A percentile compares a stretch with the other conserved stretches of the same genome.
phyloP scores from a whole-genome alignment of 2,113 vertebrate genomes.

The Lophochroa leadbeateri region DNA sequence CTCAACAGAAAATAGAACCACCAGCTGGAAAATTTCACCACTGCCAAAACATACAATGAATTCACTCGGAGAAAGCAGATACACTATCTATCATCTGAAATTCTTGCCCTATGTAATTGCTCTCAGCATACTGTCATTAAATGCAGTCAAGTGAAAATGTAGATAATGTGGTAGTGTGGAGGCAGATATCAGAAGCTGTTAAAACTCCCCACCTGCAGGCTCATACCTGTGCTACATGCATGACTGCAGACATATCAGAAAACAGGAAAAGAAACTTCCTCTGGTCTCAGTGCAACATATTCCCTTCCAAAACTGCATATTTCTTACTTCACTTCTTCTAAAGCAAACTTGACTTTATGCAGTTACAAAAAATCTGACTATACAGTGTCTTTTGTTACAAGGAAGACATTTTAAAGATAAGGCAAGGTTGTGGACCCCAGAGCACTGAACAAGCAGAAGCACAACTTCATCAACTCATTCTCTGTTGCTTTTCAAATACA shows the following conservation, averaged over 20 bases:
- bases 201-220: neutral
- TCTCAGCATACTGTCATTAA: neutral
- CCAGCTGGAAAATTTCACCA: neutral
- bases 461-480: neutral
- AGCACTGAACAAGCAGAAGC: neutral
- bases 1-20: neutral
- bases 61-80: neutral
- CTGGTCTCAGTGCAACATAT: neutral
- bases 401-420: neutral
- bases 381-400: neutral
- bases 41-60: neutral
- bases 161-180: neutral
- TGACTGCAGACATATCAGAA: neutral
- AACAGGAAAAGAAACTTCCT: neutral
- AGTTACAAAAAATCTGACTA: neutral
- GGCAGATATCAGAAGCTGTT: neutral
- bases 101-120: neutral
- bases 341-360: fast-evolving
- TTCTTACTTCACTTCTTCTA: neutral
- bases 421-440: neutral
- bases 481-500: neutral
- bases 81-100: neutral
- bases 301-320: neutral
- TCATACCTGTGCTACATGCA: fast-evolving
- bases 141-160: neutral